Conservation (phyloP, 1,140 invertebrate genomes). For the Schmidtea mediterranea region DNA sequence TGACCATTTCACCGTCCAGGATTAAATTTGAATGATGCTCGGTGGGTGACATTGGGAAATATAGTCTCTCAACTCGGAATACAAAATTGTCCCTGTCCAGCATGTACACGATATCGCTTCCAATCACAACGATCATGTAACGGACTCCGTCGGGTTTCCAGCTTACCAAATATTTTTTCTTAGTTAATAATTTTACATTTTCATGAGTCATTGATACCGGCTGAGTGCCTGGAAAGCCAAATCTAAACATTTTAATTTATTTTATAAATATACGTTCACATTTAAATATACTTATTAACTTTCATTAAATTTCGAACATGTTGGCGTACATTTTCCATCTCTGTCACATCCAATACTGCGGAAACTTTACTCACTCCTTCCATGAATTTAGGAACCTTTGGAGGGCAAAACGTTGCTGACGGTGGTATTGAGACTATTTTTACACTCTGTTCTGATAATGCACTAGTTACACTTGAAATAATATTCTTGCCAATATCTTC, state of each 20-base stretch:
- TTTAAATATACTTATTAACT: slow-evolving; percentile 1
- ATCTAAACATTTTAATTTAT: slow-evolving; percentile 17
- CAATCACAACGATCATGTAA: slow-evolving; percentile 84
- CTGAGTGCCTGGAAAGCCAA: slow-evolving; percentile 73
- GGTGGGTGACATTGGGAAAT: slow-evolving; percentile 45
- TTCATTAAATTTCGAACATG: neutral
- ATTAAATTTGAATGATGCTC: slow-evolving; percentile 51
- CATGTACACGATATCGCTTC: slow-evolving; percentile 58
- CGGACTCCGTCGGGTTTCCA: slow-evolving; percentile 92
- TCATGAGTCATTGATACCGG: slow-evolving; percentile 72
- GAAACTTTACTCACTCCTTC: neutral
- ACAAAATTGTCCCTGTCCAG: slow-evolving; percentile 75
- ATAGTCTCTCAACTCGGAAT: slow-evolving; percentile 52
- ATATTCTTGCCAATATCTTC: too few species aligned
- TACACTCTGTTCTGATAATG: too few species aligned
- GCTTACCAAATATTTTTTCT: slow-evolving; percentile 69
- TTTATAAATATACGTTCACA: neutral
- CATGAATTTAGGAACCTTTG: too few species aligned
- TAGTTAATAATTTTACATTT: slow-evolving; percentile 46
- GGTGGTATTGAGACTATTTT: too few species aligned
- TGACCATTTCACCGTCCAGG: slow-evolving; percentile 89
- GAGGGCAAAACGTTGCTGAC: too few species aligned
- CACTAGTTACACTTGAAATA: too few species aligned
- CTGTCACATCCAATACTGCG: neutral
- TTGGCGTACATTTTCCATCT: neutral